A percentile compares a stretch with the other conserved stretches of the same genome.
Evolutionary conservation across 2,113 vertebrate genomes (phyloP).

Genomic region (Lamprologus callipterus): DNA sequence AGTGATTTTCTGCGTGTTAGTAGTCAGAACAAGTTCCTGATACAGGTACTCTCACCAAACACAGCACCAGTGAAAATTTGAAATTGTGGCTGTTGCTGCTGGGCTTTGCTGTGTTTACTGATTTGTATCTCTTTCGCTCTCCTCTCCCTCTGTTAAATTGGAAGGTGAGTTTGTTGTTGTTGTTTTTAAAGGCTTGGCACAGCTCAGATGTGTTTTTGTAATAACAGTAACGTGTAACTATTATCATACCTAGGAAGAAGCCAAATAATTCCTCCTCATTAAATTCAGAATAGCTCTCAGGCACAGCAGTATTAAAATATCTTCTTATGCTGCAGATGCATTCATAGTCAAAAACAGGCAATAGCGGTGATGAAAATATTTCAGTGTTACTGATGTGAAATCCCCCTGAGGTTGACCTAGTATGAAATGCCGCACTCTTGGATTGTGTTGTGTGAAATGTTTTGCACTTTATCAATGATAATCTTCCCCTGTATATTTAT

Average conservation of each 20-base stretch:
- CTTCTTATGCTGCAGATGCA: constrained; percentile 8
- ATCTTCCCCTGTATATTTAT: constrained; percentile 39
- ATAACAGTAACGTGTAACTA: constrained; percentile 30
- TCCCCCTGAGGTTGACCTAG: constrained; percentile 3
- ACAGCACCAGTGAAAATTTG: background rate
- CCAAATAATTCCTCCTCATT: constrained; percentile 46
- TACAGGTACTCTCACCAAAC: constrained; percentile 12
- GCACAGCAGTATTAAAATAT: constrained; percentile 21
- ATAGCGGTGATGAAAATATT: constrained; percentile 23
- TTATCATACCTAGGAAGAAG: constrained; percentile 17
- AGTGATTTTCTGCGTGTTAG: constrained; percentile 16
- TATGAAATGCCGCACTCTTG: background rate
- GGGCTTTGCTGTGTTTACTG: background rate
- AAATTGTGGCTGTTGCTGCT: background rate
- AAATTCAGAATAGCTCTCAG: constrained; percentile 42
- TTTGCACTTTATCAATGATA: constrained; percentile 28
- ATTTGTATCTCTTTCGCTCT: background rate
- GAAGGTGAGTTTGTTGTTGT: background rate
- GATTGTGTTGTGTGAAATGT: constrained; percentile 18
- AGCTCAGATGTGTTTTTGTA: constrained; percentile 21
- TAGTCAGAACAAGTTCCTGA: background rate
- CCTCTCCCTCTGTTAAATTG: background rate
- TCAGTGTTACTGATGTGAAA: constrained; percentile 18
- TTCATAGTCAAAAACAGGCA: constrained; percentile 8
- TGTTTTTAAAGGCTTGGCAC: background rate